Conservation (phyloP, 1,140 invertebrate genomes). For the Homalodisca vitripennis region DNA sequence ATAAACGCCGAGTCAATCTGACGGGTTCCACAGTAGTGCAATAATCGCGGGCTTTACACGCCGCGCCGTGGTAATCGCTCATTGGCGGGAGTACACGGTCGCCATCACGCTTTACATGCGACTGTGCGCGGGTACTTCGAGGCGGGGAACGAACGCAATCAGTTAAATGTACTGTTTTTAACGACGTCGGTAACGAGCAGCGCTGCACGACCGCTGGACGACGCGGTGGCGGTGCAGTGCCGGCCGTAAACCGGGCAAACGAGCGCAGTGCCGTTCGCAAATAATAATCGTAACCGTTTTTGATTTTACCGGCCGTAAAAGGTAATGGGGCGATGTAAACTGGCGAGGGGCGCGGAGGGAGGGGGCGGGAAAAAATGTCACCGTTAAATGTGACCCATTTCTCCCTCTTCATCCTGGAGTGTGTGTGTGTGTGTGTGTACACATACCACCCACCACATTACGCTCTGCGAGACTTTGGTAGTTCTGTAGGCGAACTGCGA, state of each 20-base stretch:
- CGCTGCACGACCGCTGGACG: background rate
- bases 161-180: background rate
- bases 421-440: too few species aligned
- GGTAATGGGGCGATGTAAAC: background rate
- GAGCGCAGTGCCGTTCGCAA: background rate
- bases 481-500: too few species aligned
- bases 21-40: too few species aligned
- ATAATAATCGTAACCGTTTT: background rate
- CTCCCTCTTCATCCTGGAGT: background rate
- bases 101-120: background rate
- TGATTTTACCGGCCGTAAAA: background rate
- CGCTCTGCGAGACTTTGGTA: too few species aligned
- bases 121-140: background rate
- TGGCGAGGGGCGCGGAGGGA: background rate
- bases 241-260: background rate
- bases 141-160: too few species aligned
- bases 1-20: too few species aligned
- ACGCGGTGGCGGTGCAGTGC: background rate
- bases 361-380: too few species aligned
- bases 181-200: background rate
- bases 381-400: background rate
- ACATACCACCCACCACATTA: too few species aligned
- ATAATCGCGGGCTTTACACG: too few species aligned
- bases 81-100: background rate
- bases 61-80: background rate